Percentiles rank a stretch among this genome's conserved stretches.
phyloP scores from a whole-genome alignment of 64 coral and sea anemone species.

The Porites australiensis region DNA sequence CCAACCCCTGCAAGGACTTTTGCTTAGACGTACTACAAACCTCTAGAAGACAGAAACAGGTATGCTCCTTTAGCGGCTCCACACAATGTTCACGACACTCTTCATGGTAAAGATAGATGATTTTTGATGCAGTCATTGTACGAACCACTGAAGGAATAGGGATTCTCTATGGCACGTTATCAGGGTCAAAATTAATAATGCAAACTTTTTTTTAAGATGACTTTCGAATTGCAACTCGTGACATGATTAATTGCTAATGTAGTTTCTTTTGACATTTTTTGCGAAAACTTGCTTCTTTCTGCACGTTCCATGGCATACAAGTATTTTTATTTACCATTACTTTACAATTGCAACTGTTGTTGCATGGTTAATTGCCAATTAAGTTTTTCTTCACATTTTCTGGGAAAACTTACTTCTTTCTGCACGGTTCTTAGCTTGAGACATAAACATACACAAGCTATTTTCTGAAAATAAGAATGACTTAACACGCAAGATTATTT shows the following conservation, averaged over 20 bases:
- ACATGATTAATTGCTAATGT: too few species aligned
- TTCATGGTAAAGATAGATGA: constrained; percentile 29
- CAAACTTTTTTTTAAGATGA: not conserved
- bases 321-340: too few species aligned
- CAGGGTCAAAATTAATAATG: not conserved
- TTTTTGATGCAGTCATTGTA: constrained; percentile 18
- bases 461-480: not conserved
- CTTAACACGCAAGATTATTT: constrained; percentile 10
- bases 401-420: too few species aligned
- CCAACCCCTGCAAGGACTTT: constrained; percentile 50
- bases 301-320: too few species aligned
- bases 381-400: too few species aligned
- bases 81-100: not conserved
- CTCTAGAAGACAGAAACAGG: constrained; percentile 21
- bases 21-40: constrained; percentile 59
- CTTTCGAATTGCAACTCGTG: too few species aligned
- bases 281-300: too few species aligned
- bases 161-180: not conserved
- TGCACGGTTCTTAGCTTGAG: too few species aligned
- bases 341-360: too few species aligned
- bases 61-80: constrained; percentile 6
- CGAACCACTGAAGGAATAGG: constrained; percentile 35
- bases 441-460: not conserved
- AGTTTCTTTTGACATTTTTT: too few species aligned
- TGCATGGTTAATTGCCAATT: too few species aligned